Base-by-base conservation (phyloP, 2,797 vertebrate genomes). In the Masticophis lateralis region DNA sequence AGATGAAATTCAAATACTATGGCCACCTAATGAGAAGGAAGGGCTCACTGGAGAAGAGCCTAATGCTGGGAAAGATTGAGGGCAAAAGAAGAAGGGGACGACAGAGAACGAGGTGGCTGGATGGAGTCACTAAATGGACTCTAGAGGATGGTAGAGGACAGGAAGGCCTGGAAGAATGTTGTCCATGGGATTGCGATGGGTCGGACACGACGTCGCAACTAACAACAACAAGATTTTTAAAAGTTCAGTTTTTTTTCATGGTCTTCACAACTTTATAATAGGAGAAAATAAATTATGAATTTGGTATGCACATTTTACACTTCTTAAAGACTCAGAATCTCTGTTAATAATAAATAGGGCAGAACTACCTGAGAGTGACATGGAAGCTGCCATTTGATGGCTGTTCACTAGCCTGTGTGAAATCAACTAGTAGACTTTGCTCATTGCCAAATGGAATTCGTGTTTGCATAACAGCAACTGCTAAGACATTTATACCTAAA, bases 381-480 rank as follows among this genome's bases (percentile, higher is more conserved):
- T 14, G 27, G 57, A 56, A 32, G 12, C 13, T 88, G 86, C 92
- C 92, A 66, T 86, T 11, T 89, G 93, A 95, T 91, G 90, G 91
- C 69, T 87, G 86, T 94, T 96, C 0, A 0, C 89, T 94, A 91
- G 79, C 43, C 91, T 94, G 60, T 61, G 88, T 66, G 91, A 96
- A 94, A 93, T 87, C 60, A 95, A 92, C 92, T 0, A 7, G 86
- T 91, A 92, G 87, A 69, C 89, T 93, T 88, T 95, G 83, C 60
- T 94, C 60, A 95, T 94, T 66, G 63, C 89, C 92, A 95, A 91
- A 93, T 10, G 93, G 94, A 89, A 95, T 94, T 94, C 94, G 55
- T 92, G 55, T 89, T 95, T 86, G 11, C 89, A 91, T 92, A 95
- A 86, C 83, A 69, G 87, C 93, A 96, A 96, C 92, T 94, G 95